Evolutionary conservation across 2,888 invertebrate genomes (phyloP).

Genomic region (Ophonus ardosiacus): DNA sequence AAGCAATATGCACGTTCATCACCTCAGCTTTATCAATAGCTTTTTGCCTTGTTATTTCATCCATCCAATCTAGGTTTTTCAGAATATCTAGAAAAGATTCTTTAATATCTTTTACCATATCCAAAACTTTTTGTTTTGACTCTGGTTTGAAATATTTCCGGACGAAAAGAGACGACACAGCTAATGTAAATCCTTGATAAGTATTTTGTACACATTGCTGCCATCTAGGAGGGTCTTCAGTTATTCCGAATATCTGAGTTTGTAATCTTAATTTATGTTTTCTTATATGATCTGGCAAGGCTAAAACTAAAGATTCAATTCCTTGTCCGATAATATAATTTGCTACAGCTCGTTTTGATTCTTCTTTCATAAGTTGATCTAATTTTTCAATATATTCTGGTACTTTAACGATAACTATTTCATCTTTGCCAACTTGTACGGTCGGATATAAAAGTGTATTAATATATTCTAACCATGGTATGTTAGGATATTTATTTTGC

Average conservation of each 20-base stretch:
- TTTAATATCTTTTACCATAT: conserved; percentile 72
- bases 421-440: conserved; percentile 81
- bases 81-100: conserved; percentile 71
- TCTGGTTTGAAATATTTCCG: conserved; percentile 71
- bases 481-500: conserved; percentile 84
- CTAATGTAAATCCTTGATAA: conserved; percentile 6
- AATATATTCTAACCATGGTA: conserved; percentile 91
- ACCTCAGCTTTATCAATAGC: conserved; percentile 70
- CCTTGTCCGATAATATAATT: conserved; percentile 35
- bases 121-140: conserved; percentile 68
- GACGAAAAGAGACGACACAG: conserved; percentile 68
- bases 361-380: conserved; percentile 3
- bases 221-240: conserved; percentile 30
- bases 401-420: conserved; percentile 91
- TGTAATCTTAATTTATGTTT: conserved; percentile 14
- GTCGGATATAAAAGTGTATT: conserved; percentile 86
- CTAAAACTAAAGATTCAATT: neutral
- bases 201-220: conserved; percentile 38
- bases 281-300: conserved; percentile 1
- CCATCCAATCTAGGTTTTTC: conserved; percentile 72
- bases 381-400: conserved; percentile 77
- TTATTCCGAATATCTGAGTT: conserved; percentile 5
- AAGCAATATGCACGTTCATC: conserved; percentile 43
- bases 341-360: conserved; percentile 26
- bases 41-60: conserved; percentile 70